Conservation (phyloP, 2,888 invertebrate genomes). For the Cenopis cana region DNA sequence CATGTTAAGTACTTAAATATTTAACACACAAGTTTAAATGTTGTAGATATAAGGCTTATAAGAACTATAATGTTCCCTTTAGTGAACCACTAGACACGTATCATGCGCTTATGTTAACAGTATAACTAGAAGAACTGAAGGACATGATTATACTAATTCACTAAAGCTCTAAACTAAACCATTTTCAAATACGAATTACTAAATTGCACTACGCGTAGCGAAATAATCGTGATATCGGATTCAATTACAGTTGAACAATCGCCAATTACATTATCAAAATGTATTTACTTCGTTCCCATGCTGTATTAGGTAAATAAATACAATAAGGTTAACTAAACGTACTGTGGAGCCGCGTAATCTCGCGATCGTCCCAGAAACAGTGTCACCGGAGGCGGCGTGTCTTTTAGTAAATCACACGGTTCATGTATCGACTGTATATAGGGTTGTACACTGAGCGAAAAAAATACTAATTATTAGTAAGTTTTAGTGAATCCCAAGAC, state of each 20-base stretch:
- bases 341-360: slow-evolving; percentile 65
- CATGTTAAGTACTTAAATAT: slow-evolving; percentile 26
- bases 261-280: slow-evolving; percentile 70
- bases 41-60: slow-evolving; percentile 5
- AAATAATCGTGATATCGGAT: slow-evolving; percentile 66
- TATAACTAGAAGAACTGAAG: not conserved
- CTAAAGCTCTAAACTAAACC: slow-evolving; percentile 16
- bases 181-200: slow-evolving; percentile 35
- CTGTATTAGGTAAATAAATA: slow-evolving; percentile 69
- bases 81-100: not conserved
- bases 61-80: slow-evolving; percentile 9
- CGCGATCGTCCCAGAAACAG: slow-evolving; percentile 70
- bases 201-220: slow-evolving; percentile 45
- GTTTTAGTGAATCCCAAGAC: no score
- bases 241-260: slow-evolving; percentile 66
- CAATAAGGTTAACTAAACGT: slow-evolving; percentile 51
- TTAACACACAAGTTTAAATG: slow-evolving; percentile 16
- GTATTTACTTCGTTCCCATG: slow-evolving; percentile 64
- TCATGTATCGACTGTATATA: slow-evolving; percentile 58
- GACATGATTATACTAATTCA: slow-evolving; percentile 1
- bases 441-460: no score
- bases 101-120: not conserved
- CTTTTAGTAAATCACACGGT: slow-evolving; percentile 70
- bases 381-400: slow-evolving; percentile 69
- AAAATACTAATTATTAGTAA: no score